These are phyloP conservation scores for Amphiprion clarkii DNA, from an alignment of 2,797 vertebrate species.

Conservation along the genomic window DNA sequence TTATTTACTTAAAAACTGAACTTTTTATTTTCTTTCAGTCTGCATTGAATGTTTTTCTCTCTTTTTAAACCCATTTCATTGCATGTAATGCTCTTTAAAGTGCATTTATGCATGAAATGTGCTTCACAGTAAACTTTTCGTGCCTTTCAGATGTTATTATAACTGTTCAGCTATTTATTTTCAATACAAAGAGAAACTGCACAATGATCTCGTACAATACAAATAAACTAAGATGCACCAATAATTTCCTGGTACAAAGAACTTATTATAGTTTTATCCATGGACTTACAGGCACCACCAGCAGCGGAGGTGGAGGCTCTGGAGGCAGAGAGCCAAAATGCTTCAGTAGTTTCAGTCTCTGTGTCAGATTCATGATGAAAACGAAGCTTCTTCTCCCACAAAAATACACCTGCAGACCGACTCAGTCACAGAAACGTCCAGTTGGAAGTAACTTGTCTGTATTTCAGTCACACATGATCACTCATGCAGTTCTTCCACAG, in stretches of 20 bases:
- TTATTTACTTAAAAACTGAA: no score
- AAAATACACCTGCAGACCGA: conserved; percentile 10
- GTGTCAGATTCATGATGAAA: conserved; percentile 74
- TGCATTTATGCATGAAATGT: no score
- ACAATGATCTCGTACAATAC: background rate
- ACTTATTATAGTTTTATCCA: background rate
- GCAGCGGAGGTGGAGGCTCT: conserved; percentile 70
- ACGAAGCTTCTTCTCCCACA: background rate
- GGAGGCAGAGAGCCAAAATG: conserved; percentile 79
- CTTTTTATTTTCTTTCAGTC: no score
- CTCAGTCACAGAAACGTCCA: conserved; percentile 8
- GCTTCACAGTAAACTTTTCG: no score
- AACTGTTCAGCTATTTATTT: background rate
- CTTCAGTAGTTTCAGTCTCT: conserved; percentile 77
- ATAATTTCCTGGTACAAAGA: background rate
- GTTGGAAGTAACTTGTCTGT: background rate
- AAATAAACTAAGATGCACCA: background rate
- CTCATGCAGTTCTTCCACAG: background rate
- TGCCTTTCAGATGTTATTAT: no score
- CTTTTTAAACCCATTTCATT: no score
- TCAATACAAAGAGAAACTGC: background rate
- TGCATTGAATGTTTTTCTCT: no score
- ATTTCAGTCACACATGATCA: conserved; percentile 6
- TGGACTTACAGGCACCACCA: conserved; percentile 81
- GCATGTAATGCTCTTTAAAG: no score